A percentile compares a stretch with the other conserved stretches of the same genome.
Evolutionary conservation across 1,140 invertebrate genomes (phyloP).

Genomic region (Potamilus streckersoni): DNA sequence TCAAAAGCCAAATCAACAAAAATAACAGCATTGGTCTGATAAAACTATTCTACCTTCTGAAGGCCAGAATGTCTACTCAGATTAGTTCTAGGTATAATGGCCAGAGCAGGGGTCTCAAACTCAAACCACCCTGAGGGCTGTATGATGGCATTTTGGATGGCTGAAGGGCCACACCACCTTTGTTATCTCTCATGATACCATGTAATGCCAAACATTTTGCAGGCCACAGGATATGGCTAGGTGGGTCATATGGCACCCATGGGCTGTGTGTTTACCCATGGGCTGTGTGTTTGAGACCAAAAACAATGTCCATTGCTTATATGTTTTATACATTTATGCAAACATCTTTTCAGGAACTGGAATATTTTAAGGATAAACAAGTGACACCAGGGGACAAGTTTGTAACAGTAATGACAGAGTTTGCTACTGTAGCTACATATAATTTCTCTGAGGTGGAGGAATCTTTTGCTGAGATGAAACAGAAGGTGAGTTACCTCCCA

Average conservation of each 20-base stretch:
- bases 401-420: constrained; percentile 93
- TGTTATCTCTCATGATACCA: no score
- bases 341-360: constrained; percentile 78
- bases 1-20: no score
- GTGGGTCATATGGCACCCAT: no score
- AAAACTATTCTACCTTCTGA: neutral
- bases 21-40: neutral
- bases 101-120: neutral
- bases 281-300: no score
- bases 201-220: no score
- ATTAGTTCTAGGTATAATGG: neutral
- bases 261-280: no score
- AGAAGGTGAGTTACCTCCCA: constrained; percentile 71
- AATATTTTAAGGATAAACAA: constrained; percentile 85
- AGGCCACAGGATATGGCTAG: no score
- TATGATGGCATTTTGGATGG: no score
- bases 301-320: neutral
- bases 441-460: constrained; percentile 94
- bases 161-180: no score
- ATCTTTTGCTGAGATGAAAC: constrained; percentile 89
- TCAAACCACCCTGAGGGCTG: neutral
- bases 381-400: constrained; percentile 81
- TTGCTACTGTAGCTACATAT: constrained; percentile 89
- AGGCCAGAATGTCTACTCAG: neutral
- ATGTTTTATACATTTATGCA: neutral